A percentile compares a stretch with the other conserved stretches of the same genome.
phyloP scores from a whole-genome alignment of 23 tunicate genomes.

The Oikopleura dioica region DNA sequence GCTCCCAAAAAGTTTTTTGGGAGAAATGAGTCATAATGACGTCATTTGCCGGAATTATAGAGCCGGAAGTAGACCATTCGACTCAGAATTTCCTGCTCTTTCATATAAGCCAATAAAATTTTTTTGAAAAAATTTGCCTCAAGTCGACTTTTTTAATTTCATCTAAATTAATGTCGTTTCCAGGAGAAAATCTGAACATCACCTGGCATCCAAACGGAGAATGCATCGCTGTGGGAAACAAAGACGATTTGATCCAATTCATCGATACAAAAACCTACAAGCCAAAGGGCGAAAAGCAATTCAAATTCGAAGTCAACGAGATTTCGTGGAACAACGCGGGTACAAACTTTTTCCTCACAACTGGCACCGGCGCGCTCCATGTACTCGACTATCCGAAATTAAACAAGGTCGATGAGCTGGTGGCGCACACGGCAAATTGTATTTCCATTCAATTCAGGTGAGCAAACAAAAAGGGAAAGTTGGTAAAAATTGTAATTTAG shows the following conservation, averaged over 20 bases:
- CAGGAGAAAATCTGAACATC: constrained; percentile 96
- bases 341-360: constrained; percentile 77
- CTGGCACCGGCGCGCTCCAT: constrained; percentile 61
- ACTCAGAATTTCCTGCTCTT: too few species aligned
- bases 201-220: constrained; percentile 93
- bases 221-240: constrained; percentile 89
- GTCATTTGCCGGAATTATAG: too few species aligned
- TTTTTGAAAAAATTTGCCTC: too few species aligned
- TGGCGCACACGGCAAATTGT: constrained; percentile 94
- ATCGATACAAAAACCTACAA: constrained; percentile 72
- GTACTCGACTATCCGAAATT: constrained; percentile 62
- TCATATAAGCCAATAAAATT: too few species aligned
- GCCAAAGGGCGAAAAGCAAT: constrained; percentile 50
- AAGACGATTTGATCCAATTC: constrained; percentile 81
- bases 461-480: neutral
- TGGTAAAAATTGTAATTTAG: too few species aligned
- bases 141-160: too few species aligned
- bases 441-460: constrained; percentile 77
- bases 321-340: constrained; percentile 82
- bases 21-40: too few species aligned
- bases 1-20: too few species aligned
- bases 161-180: neutral
- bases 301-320: constrained; percentile 99
- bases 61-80: too few species aligned
- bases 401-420: constrained; percentile 38